Evolutionary conservation across 2,888 invertebrate genomes (phyloP).

Genomic region (Adelognathus sp.): DNA sequence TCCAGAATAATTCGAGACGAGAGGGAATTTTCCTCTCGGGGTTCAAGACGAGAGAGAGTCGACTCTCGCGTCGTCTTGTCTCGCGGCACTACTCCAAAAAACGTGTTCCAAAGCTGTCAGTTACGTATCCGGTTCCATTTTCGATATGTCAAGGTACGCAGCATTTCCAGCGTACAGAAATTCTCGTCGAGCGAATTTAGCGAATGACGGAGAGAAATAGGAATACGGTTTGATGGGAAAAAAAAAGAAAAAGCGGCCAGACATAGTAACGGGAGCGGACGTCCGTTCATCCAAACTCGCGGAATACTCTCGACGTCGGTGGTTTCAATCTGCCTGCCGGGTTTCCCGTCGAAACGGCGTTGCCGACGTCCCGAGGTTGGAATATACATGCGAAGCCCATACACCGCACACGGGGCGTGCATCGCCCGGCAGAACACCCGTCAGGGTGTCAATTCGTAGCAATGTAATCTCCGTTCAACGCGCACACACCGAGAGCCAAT

Average conservation of each 20-base stretch:
- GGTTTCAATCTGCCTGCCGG: slow-evolving; percentile 38
- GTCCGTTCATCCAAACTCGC: slow-evolving; percentile 45
- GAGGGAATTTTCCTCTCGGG: too few relatives aligned
- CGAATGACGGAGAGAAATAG: not conserved
- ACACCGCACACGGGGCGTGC: slow-evolving; percentile 12
- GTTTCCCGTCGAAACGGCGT: not conserved
- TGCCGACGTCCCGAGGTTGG: too few relatives aligned
- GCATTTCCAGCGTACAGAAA: not conserved
- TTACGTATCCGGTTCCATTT: too few relatives aligned
- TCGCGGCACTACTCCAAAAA: too few relatives aligned
- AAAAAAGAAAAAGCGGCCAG: slow-evolving; percentile 5
- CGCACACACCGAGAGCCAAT: slow-evolving; percentile 61
- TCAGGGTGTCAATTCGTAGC: slow-evolving; percentile 73
- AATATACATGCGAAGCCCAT: slow-evolving; percentile 9
- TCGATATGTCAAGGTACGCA: too few relatives aligned
- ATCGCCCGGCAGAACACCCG: slow-evolving; percentile 37
- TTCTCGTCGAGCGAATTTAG: too few relatives aligned
- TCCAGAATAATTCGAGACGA: too few relatives aligned
- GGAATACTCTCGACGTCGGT: slow-evolving; percentile 17
- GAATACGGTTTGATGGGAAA: not conserved
- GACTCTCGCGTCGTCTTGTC: too few relatives aligned
- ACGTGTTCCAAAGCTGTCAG: too few relatives aligned
- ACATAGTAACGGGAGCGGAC: slow-evolving; percentile 53
- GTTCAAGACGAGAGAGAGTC: too few relatives aligned
- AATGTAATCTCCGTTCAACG: slow-evolving; percentile 76